Base-by-base conservation (phyloP, 2,113 vertebrate species). In the Phaethon lepturus region DNA sequence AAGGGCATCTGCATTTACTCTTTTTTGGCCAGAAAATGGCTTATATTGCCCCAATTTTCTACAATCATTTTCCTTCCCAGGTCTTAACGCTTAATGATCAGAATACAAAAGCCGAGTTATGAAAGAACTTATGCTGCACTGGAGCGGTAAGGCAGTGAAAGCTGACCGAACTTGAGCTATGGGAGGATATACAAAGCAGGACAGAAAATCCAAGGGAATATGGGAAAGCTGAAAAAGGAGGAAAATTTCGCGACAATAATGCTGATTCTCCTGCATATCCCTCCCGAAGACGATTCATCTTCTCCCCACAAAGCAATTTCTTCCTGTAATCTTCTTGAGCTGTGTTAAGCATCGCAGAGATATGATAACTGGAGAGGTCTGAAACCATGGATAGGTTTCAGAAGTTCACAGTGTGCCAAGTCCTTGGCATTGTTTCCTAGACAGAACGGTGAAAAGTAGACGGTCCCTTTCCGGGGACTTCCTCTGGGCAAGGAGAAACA, bases 21-120 rank as follows among this genome's bases (percentile, higher is more conserved):
- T 66, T 56, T 79, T 89, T 73, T 11, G 53, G 63, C 24, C 35
- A 87, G 56, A 77, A 93, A 88, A 86, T 60, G 35, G 64, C 59
- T 90, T 72, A 44, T 67, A 95, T 90, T 91, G 71, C 90, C 86
- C 84, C 63, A 78, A 82, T 90, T 96, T 95, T 84, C 86, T 59
- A 60, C 49, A 83, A 66, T 91, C 87, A 87, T 94, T 95, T 91
- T 84, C 56, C 35, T 87, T 91, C 75, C 73, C 45, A 62, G 69
- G 49, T 90, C 66, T 88, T 81, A 75, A 87, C 1, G 9, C 29
- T 81, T 81, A 95, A 91, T 28, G 81, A 85, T 59, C 74, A 83
- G 74, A 82, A 91, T 90, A 88, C 45, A 83, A 93, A 88, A 86
- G 64, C 56, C 3, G 16, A 69, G 45, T 67, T 94, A 62, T 20